These are phyloP conservation scores for Nycticebus coucang DNA, from an alignment of 2,113 vertebrate species.

Conservation along the genomic window DNA sequence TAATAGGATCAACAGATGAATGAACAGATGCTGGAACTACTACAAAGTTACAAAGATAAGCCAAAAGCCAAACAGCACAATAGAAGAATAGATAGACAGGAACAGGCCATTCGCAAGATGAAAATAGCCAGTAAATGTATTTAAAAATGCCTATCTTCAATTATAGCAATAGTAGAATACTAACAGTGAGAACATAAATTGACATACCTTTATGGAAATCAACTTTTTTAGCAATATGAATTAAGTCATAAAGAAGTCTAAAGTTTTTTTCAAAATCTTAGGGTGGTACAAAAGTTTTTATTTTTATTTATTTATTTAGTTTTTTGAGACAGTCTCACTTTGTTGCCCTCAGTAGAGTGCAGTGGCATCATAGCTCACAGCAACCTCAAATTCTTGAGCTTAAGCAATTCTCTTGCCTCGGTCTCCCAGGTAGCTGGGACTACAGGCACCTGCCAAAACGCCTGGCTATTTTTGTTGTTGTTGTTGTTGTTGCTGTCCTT, in stretches of 20 bases:
- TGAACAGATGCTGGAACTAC: neutral
- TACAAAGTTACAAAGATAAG: slow-evolving; percentile 29
- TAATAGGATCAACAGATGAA: slow-evolving; percentile 1
- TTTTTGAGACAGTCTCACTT: no score
- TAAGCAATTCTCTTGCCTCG: no score
- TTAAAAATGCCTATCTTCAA: neutral
- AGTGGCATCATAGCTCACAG: no score
- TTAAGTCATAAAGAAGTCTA: slow-evolving; percentile 10
- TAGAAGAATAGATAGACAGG: neutral
- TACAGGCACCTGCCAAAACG: no score
- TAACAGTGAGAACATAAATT: neutral
- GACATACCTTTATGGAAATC: slow-evolving; percentile 16
- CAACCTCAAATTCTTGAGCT: no score
- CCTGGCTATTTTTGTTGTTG: no score
- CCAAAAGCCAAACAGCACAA: neutral
- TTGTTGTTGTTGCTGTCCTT: no score
- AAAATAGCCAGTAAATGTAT: neutral
- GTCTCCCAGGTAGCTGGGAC: no score
- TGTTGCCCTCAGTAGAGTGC: no score
- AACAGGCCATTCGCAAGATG: neutral
- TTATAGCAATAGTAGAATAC: neutral
- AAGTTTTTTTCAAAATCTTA: neutral
- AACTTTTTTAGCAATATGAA: slow-evolving; percentile 28
- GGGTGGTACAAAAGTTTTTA: no score
- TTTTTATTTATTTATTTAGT: no score